Evolutionary conservation across 2,797 vertebrate species (phyloP).

Genomic region (Mormyrus hasselquistii): DNA sequence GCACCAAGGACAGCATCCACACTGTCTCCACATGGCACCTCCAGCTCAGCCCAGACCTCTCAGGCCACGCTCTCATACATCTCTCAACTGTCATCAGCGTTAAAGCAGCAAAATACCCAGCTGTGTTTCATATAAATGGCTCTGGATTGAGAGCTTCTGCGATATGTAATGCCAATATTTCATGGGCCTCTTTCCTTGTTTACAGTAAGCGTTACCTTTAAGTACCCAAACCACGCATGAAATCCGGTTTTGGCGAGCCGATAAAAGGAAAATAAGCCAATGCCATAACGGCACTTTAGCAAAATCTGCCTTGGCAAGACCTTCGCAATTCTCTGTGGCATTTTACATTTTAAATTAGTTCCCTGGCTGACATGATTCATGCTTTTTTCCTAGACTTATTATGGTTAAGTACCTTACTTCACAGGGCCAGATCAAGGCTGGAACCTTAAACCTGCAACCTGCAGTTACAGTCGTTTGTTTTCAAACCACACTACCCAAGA

Average conservation of each 20-base stretch:
- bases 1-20: slow-evolving; percentile 24
- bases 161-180: not conserved
- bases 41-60: not conserved
- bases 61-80: not conserved
- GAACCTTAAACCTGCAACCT: not conserved
- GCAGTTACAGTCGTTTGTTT: not conserved
- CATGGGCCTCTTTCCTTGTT: not conserved
- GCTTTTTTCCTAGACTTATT: not conserved
- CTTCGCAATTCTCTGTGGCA: not conserved
- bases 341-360: not conserved
- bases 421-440: not conserved
- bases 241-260: not conserved
- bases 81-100: not conserved
- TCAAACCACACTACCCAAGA: not conserved
- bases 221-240: not conserved
- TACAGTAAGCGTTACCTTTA: not conserved
- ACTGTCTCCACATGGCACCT: not conserved
- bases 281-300: not conserved
- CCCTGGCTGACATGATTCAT: not conserved
- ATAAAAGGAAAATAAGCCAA: not conserved
- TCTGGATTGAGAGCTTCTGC: not conserved
- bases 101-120: not conserved
- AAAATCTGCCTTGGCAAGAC: not conserved
- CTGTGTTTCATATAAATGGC: not conserved
- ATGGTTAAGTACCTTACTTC: not conserved